Conservation (phyloP, 2,888 invertebrate genomes). For the Volucella inanis region DNA sequence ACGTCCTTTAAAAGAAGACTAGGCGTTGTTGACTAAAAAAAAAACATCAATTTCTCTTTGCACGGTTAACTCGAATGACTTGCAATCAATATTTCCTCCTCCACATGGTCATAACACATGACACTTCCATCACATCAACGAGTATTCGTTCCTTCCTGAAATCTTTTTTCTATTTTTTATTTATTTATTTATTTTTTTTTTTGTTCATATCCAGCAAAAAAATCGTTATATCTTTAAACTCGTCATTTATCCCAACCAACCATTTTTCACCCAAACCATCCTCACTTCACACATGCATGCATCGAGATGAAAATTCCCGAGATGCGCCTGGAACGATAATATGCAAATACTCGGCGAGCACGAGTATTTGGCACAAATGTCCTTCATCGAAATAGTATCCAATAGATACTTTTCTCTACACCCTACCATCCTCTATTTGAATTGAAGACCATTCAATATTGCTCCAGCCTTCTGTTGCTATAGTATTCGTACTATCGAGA, state of each 20-base stretch:
- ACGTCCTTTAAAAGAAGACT: no score
- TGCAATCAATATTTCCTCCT: slow-evolving; percentile 54
- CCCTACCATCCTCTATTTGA: background rate
- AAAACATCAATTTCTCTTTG: no score
- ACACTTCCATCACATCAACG: slow-evolving; percentile 57
- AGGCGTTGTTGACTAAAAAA: no score
- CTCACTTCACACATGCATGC: slow-evolving; percentile 27
- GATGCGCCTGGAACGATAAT: slow-evolving; percentile 44
- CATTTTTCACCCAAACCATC: background rate
- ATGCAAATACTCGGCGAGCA: slow-evolving; percentile 59
- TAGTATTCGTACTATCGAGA: slow-evolving; percentile 18
- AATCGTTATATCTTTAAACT: slow-evolving; percentile 39
- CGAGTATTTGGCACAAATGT: slow-evolving; percentile 3
- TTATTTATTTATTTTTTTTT: background rate
- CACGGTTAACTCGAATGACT: slow-evolving; percentile 18
- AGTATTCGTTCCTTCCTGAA: slow-evolving; percentile 10
- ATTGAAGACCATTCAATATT: slow-evolving; percentile 9
- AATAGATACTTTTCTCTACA: slow-evolving; percentile 19
- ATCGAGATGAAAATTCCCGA: slow-evolving; percentile 15
- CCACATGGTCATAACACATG: slow-evolving; percentile 48
- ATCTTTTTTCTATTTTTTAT: background rate
- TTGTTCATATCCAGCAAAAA: slow-evolving; percentile 2
- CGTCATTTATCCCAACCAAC: no score
- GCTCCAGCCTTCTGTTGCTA: slow-evolving; percentile 29
- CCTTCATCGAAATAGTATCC: slow-evolving; percentile 40